Evolutionary conservation across 2,888 invertebrate genomes (phyloP).

Genomic region (Lochmaea capreae): DNA sequence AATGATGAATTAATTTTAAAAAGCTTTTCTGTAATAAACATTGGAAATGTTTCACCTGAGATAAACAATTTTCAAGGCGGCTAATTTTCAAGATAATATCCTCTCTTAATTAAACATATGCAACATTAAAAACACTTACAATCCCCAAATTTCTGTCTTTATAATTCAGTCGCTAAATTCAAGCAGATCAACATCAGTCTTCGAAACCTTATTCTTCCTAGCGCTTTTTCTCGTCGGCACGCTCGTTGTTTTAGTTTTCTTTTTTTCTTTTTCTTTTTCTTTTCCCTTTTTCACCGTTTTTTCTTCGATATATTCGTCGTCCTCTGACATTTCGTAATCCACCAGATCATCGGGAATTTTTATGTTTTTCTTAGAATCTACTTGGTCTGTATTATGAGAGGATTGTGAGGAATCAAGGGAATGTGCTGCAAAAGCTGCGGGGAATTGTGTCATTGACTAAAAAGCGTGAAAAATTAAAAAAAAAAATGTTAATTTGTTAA

Average conservation of each 20-base stretch:
- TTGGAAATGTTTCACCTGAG: no score
- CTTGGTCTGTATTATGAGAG: conserved; percentile 42
- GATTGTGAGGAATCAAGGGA: conserved; percentile 49
- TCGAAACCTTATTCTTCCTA: conserved; percentile 49
- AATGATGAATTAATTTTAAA: no score
- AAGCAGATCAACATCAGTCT: conserved; percentile 52
- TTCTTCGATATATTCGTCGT: conserved; percentile 49
- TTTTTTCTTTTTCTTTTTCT: conserved; percentile 52
- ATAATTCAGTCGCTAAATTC: conserved; percentile 53
- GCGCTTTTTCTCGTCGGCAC: conserved; percentile 54
- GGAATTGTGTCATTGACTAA: conserved; percentile 55
- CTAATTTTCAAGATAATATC: no score
- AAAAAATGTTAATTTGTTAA: conserved; percentile 72
- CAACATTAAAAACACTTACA: neutral
- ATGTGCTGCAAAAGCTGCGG: conserved; percentile 60
- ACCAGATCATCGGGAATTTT: conserved; percentile 41
- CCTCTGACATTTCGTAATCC: conserved; percentile 46
- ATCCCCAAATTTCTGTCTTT: neutral
- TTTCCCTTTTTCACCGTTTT: conserved; percentile 36
- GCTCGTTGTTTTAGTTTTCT: conserved; percentile 44
- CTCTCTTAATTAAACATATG: no score
- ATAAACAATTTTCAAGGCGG: no score
- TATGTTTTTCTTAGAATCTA: conserved; percentile 47
- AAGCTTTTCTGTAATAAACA: no score
- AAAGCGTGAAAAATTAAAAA: conserved; percentile 54